Base-by-base conservation (phyloP, 2,797 vertebrate species). In the Harpagifer antarcticus region DNA sequence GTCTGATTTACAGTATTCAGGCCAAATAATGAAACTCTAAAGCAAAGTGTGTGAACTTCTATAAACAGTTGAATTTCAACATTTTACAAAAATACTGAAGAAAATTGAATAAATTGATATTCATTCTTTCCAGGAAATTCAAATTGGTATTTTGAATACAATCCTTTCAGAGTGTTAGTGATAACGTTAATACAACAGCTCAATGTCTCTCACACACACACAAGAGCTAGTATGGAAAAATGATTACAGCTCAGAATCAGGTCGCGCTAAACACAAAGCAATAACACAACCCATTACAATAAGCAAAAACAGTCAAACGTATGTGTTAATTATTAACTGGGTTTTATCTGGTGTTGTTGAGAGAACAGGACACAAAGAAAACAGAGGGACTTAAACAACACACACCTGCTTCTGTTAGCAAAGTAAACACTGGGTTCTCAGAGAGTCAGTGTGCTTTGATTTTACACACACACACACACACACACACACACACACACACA, bases 341-440 rank as follows among this genome's bases (percentile, higher is more conserved):
- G 48, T 65, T 85, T 85, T 81, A 88, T 92, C 85, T 84, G 76
- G 43, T 62, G 72, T 55, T 77, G 75, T 74, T 67, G 56, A 72
- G 59, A 82, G 64, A 37, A 82, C 47, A 37, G 56, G 80, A 69
- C 76, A 67, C 56, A 76, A 58, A 68, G 67, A 68, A 87, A 81
- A 81, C 56, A 52, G 60, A 55, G 72, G 47, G 53, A 76, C 65
- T 76, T 75, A 86, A 58, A 85, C 72, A 88, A 83, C 76, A 78
- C 82, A 89, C 87, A 88, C 86, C 91, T 89, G 90, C 84, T 74
- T 81, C 85, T 89, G 86, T 90, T 90, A 78, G 89, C 45, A 84
- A 82, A 86, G 90, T 84, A 86, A 91, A 92, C 89, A 92, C 19
- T 53, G 72, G 58, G 82, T 87, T 80, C 80, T 85, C 84, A 73